Evolutionary conservation across 2,888 invertebrate species (phyloP), one percentile per base, ranked within the genome.

Genomic region (Drosophila borborema): DNA sequence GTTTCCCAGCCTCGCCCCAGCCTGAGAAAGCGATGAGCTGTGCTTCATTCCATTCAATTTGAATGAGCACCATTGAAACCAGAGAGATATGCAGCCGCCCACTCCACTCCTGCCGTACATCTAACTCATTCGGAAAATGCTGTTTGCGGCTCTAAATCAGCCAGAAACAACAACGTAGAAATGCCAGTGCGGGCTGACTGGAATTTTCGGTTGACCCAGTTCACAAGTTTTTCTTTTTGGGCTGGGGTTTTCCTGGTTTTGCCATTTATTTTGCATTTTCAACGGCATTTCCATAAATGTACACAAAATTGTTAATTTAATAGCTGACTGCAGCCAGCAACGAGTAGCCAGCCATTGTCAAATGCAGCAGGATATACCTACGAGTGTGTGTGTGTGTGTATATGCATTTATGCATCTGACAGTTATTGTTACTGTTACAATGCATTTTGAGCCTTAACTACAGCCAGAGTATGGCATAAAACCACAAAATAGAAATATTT

Each of bases 131-230:
- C 63, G 18, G 16, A 18, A 56, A 62, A 64, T 61, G 16, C 54
- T 53, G 18, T 45, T 20, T n/a, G 43, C 40, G 31, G 31, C 41
- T 20, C 20, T n/a, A 55, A 67, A 67, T 64, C 53, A 59, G 10
- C 23, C 6, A 45, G 34, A 23, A 59, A 28, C 34, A 41, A 45
- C 49, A 51, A 28, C 28, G 6, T 28, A 6, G 28, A 28, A 28
- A 28, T 28, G 6, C 28, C 28, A 28, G 6, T 4, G 28, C 28
- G 28, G 28, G 28, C 6, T 28, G 5, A 6, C 31, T 45, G 34
- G n/a, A 38, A 46, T 64, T 53, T 23, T 31, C 18, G 58, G 59
- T 51, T 77, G 73, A 77, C 73, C 69, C 58, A 77, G 60, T 73
- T 77, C 49, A 9, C 3, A n/a, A 28, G 31, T 38, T 46, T 49